Conservation (phyloP, 2,797 vertebrate genomes). For the Urocyon cinereoargenteus region DNA sequence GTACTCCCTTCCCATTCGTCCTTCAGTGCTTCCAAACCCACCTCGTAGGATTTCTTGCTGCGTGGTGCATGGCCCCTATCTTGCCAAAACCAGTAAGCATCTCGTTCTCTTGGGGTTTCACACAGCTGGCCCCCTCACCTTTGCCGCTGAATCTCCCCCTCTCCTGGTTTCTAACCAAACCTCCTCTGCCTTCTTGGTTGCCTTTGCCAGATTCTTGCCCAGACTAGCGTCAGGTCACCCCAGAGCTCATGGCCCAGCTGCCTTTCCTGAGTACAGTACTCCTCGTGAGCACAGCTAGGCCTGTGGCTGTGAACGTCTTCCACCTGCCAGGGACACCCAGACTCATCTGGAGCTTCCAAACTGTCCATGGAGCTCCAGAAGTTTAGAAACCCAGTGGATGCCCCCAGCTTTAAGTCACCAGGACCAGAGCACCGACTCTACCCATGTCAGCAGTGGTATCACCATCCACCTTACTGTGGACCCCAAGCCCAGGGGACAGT, state of each 20-base stretch:
- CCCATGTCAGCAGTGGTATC: not conserved
- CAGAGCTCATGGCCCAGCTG: not conserved
- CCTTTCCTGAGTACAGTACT: not conserved
- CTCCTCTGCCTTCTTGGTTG: not conserved
- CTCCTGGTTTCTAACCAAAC: not conserved
- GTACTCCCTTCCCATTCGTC: no score
- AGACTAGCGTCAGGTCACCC: not conserved
- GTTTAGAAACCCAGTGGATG: not conserved
- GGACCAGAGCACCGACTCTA: not conserved
- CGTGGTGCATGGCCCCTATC: not conserved
- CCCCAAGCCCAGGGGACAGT: not conserved
- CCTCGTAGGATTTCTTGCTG: rapidly evolving
- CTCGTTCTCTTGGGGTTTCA: not conserved
- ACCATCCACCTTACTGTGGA: not conserved
- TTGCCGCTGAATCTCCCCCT: not conserved
- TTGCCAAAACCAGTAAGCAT: not conserved
- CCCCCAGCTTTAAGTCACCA: not conserved
- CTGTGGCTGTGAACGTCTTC: not conserved
- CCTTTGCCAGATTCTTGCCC: not conserved
- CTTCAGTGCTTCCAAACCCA: not conserved
- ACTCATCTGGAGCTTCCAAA: not conserved
- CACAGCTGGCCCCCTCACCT: not conserved
- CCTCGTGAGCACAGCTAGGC: not conserved
- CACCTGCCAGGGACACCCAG: not conserved
- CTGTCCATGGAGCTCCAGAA: not conserved